Base-by-base conservation (phyloP, 2,888 invertebrate species). In the Erpobdella octoculata region DNA sequence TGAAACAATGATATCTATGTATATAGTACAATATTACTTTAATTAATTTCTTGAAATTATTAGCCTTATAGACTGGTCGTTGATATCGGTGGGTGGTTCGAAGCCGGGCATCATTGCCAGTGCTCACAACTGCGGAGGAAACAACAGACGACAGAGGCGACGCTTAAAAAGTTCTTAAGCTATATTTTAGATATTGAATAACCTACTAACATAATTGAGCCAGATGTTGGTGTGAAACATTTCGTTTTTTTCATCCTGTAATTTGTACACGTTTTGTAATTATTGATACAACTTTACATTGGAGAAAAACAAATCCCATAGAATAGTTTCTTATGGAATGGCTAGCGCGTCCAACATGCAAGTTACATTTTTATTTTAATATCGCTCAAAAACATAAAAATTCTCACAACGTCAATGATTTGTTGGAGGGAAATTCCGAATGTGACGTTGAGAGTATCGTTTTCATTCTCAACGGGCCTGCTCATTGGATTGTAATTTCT, bases 141-240 rank as follows among this genome's bases (percentile, higher is more conserved):
- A n/a, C n/a, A n/a, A n/a, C n/a, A n/a, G n/a, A n/a, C n/a, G n/a
- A n/a, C n/a, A n/a, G n/a, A n/a, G n/a, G n/a, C n/a, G n/a, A n/a
- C n/a, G n/a, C n/a, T n/a, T n/a, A n/a, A n/a, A n/a, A n/a, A n/a
- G n/a, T 65, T 37, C 8, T 6, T 21, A 18, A 35, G 12, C 66
- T 67, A 18, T 37, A 15, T n/a, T n/a, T n/a, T n/a, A n/a, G n/a
- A n/a, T n/a, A n/a, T n/a, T n/a, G n/a, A n/a, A n/a, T n/a, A n/a
- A n/a, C n/a, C n/a, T 62, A 76, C 77, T 75, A 61, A 77, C 77
- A 58, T 77, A 77, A 37, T 77, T 73, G 5, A 77, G 76, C 77
- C 77, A 77, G 73, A 77, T 75, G 58, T 77, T 77, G 18, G 77
- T 77, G 69, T 76, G 75, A 12, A 77, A 68, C 76, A 77, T 76